These are phyloP conservation scores for Andrena chrysosceles DNA, from an alignment of 2,888 invertebrate genomes.

Conservation along the genomic window DNA sequence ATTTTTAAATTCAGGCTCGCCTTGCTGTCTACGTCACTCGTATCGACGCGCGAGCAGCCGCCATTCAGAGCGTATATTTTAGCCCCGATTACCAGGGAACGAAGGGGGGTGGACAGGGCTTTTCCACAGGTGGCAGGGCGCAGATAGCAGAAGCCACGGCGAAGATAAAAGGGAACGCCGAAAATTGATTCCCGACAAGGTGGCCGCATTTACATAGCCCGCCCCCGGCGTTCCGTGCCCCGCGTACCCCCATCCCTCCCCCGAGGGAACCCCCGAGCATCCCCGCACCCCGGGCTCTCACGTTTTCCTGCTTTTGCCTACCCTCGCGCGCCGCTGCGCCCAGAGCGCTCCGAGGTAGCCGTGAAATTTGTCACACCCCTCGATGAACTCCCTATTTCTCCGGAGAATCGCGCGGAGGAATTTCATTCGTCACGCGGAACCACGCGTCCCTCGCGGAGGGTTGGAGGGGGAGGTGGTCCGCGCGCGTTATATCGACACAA, in stretches of 20 bases:
- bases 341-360: conserved; percentile 11
- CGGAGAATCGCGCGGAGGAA: not conserved
- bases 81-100: not conserved
- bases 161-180: conserved; percentile 72
- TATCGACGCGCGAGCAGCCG: too few species aligned
- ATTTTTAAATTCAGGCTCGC: too few species aligned
- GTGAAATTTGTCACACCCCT: too few species aligned
- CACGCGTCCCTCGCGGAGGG: not conserved
- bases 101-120: conserved; percentile 8
- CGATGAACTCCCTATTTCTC: not conserved
- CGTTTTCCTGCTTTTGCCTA: conserved; percentile 42
- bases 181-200: conserved; percentile 80
- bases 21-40: too few species aligned
- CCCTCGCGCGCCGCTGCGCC: conserved; percentile 17
- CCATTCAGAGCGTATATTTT: not conserved
- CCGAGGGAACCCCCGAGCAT: conserved; percentile 10
- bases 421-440: not conserved
- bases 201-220: conserved; percentile 75
- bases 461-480: conserved; percentile 1
- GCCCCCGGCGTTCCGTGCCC: conserved; percentile 11
- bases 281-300: conserved; percentile 24
- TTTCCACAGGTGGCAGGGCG: conserved; percentile 58
- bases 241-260: not conserved
- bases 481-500: conserved; percentile 39
- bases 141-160: conserved; percentile 36